These are phyloP conservation scores for Verasper variegatus DNA, from an alignment of 2,113 vertebrate genomes.

Conservation along the genomic window DNA sequence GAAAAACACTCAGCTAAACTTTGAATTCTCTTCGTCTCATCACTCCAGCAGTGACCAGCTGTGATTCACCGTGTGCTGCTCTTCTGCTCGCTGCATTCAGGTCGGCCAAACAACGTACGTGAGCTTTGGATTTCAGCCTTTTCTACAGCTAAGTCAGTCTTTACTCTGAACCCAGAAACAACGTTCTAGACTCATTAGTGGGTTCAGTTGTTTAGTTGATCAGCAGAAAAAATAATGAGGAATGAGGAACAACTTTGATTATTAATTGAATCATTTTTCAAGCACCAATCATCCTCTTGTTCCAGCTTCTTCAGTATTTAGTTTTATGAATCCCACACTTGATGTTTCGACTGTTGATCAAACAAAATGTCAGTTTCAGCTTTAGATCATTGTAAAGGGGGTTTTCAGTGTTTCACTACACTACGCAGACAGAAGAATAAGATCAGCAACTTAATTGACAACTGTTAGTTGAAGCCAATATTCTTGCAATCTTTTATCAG, in stretches of 20 bases:
- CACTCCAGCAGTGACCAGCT: conserved; percentile 40
- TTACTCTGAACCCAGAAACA: background rate
- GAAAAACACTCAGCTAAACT: background rate
- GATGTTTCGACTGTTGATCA: background rate
- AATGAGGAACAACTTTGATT: background rate
- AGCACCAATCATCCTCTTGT: background rate
- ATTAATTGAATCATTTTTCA: background rate
- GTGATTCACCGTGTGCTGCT: conserved; percentile 57
- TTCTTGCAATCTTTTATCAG: too few species aligned
- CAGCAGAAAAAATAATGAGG: background rate
- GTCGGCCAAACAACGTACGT: conserved; percentile 50
- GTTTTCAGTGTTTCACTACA: too few species aligned
- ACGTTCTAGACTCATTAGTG: background rate
- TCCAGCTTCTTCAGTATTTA: background rate
- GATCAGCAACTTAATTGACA: too few species aligned
- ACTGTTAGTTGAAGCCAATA: too few species aligned
- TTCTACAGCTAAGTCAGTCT: conserved; percentile 12
- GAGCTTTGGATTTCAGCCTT: conserved; percentile 36
- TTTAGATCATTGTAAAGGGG: too few species aligned
- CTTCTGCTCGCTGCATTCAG: conserved; percentile 40
- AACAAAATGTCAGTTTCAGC: too few species aligned
- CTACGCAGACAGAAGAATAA: too few species aligned
- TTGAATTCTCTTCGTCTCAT: conserved; percentile 18
- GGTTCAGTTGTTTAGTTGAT: background rate
- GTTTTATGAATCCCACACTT: background rate